Evolutionary conservation across 2,797 vertebrate genomes (phyloP).

Genomic region (Corythornis leucogaster): DNA sequence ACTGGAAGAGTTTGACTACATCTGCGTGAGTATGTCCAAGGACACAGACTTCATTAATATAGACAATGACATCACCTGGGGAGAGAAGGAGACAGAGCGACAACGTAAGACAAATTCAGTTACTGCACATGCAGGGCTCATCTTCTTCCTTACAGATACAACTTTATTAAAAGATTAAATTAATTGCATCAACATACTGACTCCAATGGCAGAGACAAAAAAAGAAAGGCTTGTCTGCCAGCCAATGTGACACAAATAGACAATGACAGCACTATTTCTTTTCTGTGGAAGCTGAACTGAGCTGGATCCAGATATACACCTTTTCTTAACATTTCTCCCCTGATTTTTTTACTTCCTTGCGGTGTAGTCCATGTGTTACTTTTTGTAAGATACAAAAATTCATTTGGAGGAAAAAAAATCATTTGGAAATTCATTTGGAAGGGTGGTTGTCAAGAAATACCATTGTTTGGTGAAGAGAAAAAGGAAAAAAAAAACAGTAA

Average conservation of each 20-base stretch:
- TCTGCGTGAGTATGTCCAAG: slow-evolving; percentile 97
- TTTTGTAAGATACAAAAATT: background rate
- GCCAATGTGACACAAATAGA: slow-evolving; percentile 31
- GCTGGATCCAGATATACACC: background rate
- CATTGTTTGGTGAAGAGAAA: background rate
- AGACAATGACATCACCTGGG: slow-evolving; percentile 97
- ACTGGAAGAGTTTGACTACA: slow-evolving; percentile 98
- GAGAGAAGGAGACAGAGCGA: slow-evolving; percentile 74
- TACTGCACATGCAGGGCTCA: slow-evolving; percentile 11
- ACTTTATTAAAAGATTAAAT: slow-evolving; percentile 42
- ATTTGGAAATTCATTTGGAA: background rate
- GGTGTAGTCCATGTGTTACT: background rate
- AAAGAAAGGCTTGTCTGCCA: slow-evolving; percentile 16
- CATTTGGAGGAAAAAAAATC: background rate
- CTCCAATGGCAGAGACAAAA: slow-evolving; percentile 35
- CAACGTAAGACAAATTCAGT: slow-evolving; percentile 73
- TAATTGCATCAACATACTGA: slow-evolving; percentile 50
- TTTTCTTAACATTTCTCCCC: background rate
- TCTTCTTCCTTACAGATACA: slow-evolving; percentile 1
- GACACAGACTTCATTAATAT: slow-evolving; percentile 97
- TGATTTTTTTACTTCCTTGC: background rate
- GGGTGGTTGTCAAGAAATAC: background rate
- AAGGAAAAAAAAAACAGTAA: background rate
- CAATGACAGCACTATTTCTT: background rate
- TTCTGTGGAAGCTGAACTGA: slow-evolving; percentile 6